phyloP scores from a whole-genome alignment of 2,113 vertebrate genomes.

The Corapipo altera region DNA sequence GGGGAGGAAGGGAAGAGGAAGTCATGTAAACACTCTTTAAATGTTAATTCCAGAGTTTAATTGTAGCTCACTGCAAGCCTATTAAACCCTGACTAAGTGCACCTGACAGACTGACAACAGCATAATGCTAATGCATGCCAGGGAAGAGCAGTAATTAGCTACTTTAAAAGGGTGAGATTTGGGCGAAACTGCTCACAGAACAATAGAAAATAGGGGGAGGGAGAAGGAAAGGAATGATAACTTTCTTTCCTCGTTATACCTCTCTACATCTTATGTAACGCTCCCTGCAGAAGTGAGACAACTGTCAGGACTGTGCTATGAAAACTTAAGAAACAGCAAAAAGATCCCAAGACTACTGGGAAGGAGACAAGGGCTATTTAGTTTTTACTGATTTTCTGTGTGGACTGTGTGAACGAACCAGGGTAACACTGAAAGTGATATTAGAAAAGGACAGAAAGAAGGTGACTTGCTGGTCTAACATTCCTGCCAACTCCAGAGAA shows the following conservation, averaged over 20 bases:
- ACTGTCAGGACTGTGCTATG: neutral
- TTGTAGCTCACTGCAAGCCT: constrained; percentile 66
- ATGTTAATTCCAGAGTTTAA: constrained; percentile 69
- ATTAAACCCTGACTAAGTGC: constrained; percentile 69
- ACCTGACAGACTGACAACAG: constrained; percentile 71
- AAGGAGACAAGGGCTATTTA: neutral
- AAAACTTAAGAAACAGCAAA: neutral
- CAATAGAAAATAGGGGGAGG: constrained; percentile 33
- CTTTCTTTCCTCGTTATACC: neutral
- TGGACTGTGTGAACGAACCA: neutral
- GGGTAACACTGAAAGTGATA: neutral
- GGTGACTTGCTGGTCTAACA: neutral
- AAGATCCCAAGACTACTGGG: neutral
- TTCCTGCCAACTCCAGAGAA: neutral
- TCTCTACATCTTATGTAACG: neutral
- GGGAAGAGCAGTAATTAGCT: constrained; percentile 64
- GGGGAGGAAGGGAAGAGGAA: constrained; percentile 52
- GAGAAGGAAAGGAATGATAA: neutral
- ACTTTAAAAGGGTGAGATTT: constrained; percentile 35
- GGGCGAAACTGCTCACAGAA: constrained; percentile 33
- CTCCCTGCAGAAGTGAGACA: neutral
- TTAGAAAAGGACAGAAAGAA: neutral
- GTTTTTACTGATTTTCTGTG: neutral
- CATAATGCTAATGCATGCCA: constrained; percentile 63
- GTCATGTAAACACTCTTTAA: constrained; percentile 64